A percentile compares a stretch with the other conserved stretches of the same genome.
Conservation (phyloP, 2,888 invertebrate genomes). For the Cylloceria caligata region DNA sequence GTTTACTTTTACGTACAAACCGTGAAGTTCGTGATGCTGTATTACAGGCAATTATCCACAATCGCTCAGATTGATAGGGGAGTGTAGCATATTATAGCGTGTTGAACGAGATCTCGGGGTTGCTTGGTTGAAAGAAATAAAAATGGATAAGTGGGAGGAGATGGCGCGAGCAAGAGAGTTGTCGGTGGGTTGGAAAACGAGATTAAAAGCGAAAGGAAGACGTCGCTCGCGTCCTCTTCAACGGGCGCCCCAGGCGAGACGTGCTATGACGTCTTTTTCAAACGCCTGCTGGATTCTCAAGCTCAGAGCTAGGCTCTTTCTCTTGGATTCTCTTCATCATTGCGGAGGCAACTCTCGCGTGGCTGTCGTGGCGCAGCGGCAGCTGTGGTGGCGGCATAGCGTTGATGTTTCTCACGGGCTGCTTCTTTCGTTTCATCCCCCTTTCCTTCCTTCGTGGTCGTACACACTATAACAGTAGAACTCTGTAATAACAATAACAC, state of each 20-base stretch:
- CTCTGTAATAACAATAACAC: constrained; percentile 75
- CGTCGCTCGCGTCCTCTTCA: constrained; percentile 67
- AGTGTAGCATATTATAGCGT: constrained; percentile 32
- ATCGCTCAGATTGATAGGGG: constrained; percentile 60
- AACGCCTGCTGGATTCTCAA: constrained; percentile 66
- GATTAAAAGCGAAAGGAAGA: constrained; percentile 78
- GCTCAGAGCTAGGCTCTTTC: constrained; percentile 21
- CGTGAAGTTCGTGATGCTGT: neutral
- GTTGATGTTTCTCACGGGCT: constrained; percentile 73
- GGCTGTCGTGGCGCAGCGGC: constrained; percentile 39
- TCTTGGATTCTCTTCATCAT: constrained; percentile 44
- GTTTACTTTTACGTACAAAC: constrained; percentile 23
- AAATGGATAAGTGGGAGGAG: constrained; percentile 65
- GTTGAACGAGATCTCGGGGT: constrained; percentile 46
- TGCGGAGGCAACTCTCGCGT: constrained; percentile 25
- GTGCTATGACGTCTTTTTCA: constrained; percentile 71
- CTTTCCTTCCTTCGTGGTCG: constrained; percentile 36
- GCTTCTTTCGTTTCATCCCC: constrained; percentile 68
- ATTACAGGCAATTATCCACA: constrained; percentile 64
- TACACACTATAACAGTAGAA: constrained; percentile 58
- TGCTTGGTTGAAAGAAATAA: constrained; percentile 48
- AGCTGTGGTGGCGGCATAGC: constrained; percentile 58
- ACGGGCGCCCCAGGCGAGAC: constrained; percentile 67
- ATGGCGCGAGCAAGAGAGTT: constrained; percentile 58
- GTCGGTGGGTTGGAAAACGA: constrained; percentile 71